Base-by-base conservation (phyloP, 2,113 vertebrate genomes). In the Edolisoma coerulescens region DNA sequence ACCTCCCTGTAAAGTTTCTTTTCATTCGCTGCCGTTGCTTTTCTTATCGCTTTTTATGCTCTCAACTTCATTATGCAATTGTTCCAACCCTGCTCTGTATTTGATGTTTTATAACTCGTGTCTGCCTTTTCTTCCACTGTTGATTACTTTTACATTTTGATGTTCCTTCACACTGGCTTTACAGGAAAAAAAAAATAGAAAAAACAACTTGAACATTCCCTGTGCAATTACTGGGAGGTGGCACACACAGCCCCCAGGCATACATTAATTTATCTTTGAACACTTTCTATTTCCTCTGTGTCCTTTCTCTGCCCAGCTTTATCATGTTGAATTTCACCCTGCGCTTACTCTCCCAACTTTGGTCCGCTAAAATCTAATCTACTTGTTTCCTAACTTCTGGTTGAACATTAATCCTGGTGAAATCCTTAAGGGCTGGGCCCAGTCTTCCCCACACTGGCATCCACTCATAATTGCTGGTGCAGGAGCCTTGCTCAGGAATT, bases 251-350 rank as follows among this genome's bases (percentile, higher is more conserved):
- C 94, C 96, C 75, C 61, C 56, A 64, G 96, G 95, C 83, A 95
- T 89, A 65, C 52, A 82, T 97, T 96, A 89, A 97, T 97, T 97
- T 96, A 95, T 87, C 93, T 95, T 90, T 70, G 90, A 97, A 92
- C 60, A 75, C 74, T 97, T 97, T 95, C 91, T 53, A 83, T 97
- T 97, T 96, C 92, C 88, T 97, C 84, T 1, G 10, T 89, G 89
- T 95, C 87, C 95, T 93, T 97, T 95, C 80, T 89, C 84, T 93
- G 76, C 59, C 49, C 79, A 78, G 77, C 60, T 97, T 85, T 92
- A 96, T 84, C 86, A 64, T 59, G 88, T 49, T 86, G 84, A 95
- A 92, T 95, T 97, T 96, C 90, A 89, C 94, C 88, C 90, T 79
- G 59, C 27, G 13, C 73, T 97, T 84, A 35, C 78, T 57, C 69